These are phyloP conservation scores for Pycnomerus fuliginosus DNA, from an alignment of 2,888 invertebrate species.

Conservation along the genomic window DNA sequence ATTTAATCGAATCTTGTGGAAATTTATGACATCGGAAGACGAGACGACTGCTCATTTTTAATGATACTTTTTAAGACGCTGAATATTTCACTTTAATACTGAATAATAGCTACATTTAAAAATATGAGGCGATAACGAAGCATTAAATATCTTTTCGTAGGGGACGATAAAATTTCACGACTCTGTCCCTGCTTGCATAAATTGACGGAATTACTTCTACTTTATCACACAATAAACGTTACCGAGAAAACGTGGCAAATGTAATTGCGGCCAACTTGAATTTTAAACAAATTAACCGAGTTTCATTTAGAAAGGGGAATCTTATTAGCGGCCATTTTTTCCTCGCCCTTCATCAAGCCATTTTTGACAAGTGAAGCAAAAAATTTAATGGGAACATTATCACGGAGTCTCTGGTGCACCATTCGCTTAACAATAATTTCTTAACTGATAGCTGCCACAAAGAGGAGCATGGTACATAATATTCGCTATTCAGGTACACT, in stretches of 20 bases:
- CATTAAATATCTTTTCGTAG: constrained; percentile 39
- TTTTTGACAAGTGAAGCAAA: too few species aligned
- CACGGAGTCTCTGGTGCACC: too few species aligned
- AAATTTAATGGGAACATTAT: too few species aligned
- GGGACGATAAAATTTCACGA: constrained; percentile 37
- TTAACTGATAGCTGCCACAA: too few species aligned
- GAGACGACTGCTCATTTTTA: constrained; percentile 18
- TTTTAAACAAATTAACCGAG: constrained; percentile 19
- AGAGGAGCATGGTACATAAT: too few species aligned
- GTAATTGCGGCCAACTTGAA: constrained; percentile 17
- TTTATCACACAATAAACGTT: constrained; percentile 33
- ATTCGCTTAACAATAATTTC: too few species aligned
- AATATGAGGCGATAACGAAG: constrained; percentile 44
- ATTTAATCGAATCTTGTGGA: too few species aligned
- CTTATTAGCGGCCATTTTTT: too few species aligned
- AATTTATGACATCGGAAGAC: too few species aligned
- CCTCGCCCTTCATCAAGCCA: too few species aligned
- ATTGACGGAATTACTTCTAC: constrained; percentile 39
- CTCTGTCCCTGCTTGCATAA: constrained; percentile 38
- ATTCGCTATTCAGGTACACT: too few species aligned
- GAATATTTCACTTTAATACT: constrained; percentile 37
- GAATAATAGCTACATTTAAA: constrained; percentile 39
- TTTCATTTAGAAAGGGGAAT: constrained; percentile 4
- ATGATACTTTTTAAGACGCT: constrained; percentile 20
- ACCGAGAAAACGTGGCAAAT: constrained; percentile 12